Percentiles rank a stretch among this genome's conserved stretches.
phyloP scores from a whole-genome alignment of 2,113 vertebrate species.

The Rattus norvegicus region GRCr8 NC_086020.1:140284501-140285000 shows the following conservation, averaged over 20 bases:
- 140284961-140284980: slow-evolving; percentile 77
- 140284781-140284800: slow-evolving; percentile 13
- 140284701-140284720: slow-evolving; percentile 2
- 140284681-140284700: slow-evolving; percentile 61
- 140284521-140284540: slow-evolving; percentile 36
- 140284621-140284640: slow-evolving; percentile 56
- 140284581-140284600: neutral
- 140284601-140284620: neutral
- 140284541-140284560: slow-evolving; percentile 7
- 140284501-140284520: slow-evolving; percentile 9
- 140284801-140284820: neutral
- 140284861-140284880: slow-evolving; percentile 7
- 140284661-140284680: slow-evolving; percentile 53
- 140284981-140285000: slow-evolving; percentile 56
- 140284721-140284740: slow-evolving; percentile 19
- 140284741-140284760: neutral
- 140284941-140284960: slow-evolving; percentile 69
- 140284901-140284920: slow-evolving; percentile 11
- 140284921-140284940: slow-evolving; percentile 77
- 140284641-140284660: slow-evolving; percentile 64
- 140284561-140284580: neutral
- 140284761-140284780: neutral
- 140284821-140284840: neutral
- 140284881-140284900: slow-evolving; percentile 15
- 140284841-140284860: slow-evolving; percentile 2